Conservation (phyloP, 2,888 invertebrate genomes). For the Euclidia mi region DNA sequence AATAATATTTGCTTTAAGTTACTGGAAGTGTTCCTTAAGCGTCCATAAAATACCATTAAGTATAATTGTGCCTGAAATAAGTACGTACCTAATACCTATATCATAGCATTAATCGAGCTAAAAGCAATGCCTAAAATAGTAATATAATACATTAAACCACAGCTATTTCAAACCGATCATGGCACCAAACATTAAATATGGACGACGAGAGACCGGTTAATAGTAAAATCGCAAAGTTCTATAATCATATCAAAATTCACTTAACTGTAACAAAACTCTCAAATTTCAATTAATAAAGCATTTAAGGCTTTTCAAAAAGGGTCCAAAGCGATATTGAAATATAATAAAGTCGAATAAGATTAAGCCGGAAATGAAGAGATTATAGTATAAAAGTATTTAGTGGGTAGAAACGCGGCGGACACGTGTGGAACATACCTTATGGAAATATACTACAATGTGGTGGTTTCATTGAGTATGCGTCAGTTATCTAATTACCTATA, state of each 20-base stretch:
- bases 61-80: no score
- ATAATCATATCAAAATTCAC: constrained; percentile 27
- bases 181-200: no score
- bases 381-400: constrained; percentile 13
- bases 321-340: constrained; percentile 26
- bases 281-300: constrained; percentile 31
- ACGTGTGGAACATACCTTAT: background rate
- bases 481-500: constrained; percentile 36
- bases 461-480: constrained; percentile 32
- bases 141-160: no score
- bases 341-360: constrained; percentile 8
- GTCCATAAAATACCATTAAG: no score
- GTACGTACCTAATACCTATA: no score
- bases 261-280: constrained; percentile 20
- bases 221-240: constrained; percentile 3
- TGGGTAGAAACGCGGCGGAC: constrained; percentile 10
- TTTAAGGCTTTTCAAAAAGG: constrained; percentile 12
- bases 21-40: no score
- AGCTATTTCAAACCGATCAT: no score
- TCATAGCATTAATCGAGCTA: no score
- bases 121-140: no score
- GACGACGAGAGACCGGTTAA: no score
- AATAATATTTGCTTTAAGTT: no score
- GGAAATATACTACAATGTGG: constrained; percentile 19
- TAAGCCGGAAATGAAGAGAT: constrained; percentile 34